Evolutionary conservation across 2,797 vertebrate genomes (phyloP).

Genomic region (Xenopus petersii): DNA sequence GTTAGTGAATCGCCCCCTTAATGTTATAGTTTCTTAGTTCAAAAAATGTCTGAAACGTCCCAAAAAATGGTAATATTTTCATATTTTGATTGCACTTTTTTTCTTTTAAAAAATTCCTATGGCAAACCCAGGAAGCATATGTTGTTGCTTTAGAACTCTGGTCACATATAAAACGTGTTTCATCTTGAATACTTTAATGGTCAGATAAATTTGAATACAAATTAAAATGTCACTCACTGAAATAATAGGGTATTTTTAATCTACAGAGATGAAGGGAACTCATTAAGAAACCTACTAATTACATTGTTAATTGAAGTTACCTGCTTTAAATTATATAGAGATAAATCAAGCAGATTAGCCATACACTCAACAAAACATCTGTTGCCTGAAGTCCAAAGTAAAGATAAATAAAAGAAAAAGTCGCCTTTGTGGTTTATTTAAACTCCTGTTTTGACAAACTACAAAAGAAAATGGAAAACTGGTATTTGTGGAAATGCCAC

Average conservation of each 20-base stretch:
- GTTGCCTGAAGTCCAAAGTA: slow-evolving; percentile 32
- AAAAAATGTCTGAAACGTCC: too few relatives aligned
- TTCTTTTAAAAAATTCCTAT: too few relatives aligned
- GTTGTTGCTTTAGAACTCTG: slow-evolving; percentile 8
- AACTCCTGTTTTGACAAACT: slow-evolving; percentile 19
- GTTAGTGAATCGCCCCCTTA: too few relatives aligned
- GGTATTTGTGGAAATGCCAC: too few relatives aligned
- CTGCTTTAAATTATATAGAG: slow-evolving; percentile 36
- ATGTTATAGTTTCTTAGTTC: too few relatives aligned
- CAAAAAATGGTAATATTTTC: neutral
- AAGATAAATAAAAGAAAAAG: slow-evolving; percentile 31
- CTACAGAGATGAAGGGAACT: slow-evolving; percentile 42
- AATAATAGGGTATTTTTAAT: slow-evolving; percentile 30
- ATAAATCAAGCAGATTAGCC: slow-evolving; percentile 39
- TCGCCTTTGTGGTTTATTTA: slow-evolving; percentile 27
- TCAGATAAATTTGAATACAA: slow-evolving; percentile 22
- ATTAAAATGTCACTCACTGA: slow-evolving; percentile 27
- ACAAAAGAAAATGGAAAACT: slow-evolving; percentile 43
- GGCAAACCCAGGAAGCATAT: slow-evolving; percentile 2
- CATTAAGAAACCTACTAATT: slow-evolving; percentile 38
- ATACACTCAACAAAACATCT: slow-evolving; percentile 32
- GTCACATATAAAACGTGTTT: slow-evolving; percentile 9
- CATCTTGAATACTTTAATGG: slow-evolving; percentile 23
- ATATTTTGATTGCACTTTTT: slow-evolving; percentile 13
- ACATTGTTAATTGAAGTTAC: slow-evolving; percentile 50